Evolutionary conservation across 2,113 vertebrate species (phyloP), one percentile per base, ranked within the genome.

Genomic region (Carassius gibelio): DNA sequence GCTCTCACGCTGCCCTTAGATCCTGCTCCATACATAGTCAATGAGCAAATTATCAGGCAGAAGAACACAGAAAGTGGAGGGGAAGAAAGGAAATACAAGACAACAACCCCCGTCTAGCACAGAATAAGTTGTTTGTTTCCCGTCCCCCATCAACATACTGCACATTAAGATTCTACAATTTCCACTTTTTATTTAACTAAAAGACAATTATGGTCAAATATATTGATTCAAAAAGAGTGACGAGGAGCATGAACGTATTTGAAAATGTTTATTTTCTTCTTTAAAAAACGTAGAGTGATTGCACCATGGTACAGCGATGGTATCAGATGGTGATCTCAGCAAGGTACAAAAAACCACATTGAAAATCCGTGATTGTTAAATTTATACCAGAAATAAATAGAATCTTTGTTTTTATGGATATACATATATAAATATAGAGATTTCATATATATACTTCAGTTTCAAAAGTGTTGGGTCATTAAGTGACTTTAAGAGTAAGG

Each of bases 21-120:
- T 87, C 86, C 59, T 81, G 57, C 8, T 57, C 57, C 52, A 5
- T 52, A 75, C 52, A 5, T 52, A 75, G 42, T 57, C 19, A 42
- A 11, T 42, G 75, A 62, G 34, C 36, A 52, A 38, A 83, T 72
- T 72, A 79, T 72, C 52, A 52, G 48, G 38, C 50, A 64, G 42
- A 13, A 38, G 69, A 78, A 62, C 30, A 75, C 5, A 45, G 26
- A 88, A 5, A n/a, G 38, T 57, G 14, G 61, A 59, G 48, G 62
- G 75, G 15, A 34, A 11, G 84, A 62, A 42, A 45, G n/a, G 14
- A 42, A 17, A 79, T 15, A 21, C 11, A 78, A n/a, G 71, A 52
- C 26, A 19, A 10, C 50, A n/a, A 81, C 52, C 19, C 23, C 23
- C 2, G 10, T 72, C 55, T 61, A 5, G 26, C 19, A 61, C 5